Conservation (phyloP, 2,113 vertebrate species). For the Mormoops blainvillei region DNA sequence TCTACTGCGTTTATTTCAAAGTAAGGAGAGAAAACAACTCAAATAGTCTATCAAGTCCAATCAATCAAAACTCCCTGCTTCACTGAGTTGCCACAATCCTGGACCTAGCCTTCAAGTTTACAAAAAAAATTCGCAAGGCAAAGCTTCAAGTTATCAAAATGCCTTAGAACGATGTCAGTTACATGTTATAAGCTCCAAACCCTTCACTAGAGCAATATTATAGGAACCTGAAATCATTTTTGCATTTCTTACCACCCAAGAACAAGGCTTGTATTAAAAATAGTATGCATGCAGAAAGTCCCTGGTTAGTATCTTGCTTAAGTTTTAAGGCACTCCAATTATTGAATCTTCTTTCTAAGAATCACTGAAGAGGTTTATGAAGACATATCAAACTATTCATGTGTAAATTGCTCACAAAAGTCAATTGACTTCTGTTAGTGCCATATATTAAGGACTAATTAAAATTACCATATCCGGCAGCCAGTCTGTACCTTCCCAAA, state of each 20-base stretch:
- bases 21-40: neutral
- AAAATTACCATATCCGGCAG: constrained; percentile 11
- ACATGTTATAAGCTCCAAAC: neutral
- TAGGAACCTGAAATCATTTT: constrained; percentile 42
- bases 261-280: constrained; percentile 47
- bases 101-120: constrained; percentile 3
- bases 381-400: neutral
- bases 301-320: neutral
- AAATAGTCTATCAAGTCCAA: constrained; percentile 9
- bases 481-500: constrained; percentile 78
- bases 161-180: neutral
- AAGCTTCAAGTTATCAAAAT: neutral
- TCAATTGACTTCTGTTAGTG: neutral
- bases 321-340: constrained; percentile 54
- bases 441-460: constrained; percentile 49
- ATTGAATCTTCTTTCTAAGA: constrained; percentile 66
- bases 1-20: neutral
- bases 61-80: constrained; percentile 4
- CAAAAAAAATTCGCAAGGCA: neutral
- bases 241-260: constrained; percentile 28
- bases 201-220: neutral
- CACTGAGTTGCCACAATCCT: neutral
- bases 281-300: constrained; percentile 20
- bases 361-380: constrained; percentile 29
- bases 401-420: neutral